Evolutionary conservation across 2,113 vertebrate species (phyloP).

Genomic region (Aspiorhynchus laticeps): DNA sequence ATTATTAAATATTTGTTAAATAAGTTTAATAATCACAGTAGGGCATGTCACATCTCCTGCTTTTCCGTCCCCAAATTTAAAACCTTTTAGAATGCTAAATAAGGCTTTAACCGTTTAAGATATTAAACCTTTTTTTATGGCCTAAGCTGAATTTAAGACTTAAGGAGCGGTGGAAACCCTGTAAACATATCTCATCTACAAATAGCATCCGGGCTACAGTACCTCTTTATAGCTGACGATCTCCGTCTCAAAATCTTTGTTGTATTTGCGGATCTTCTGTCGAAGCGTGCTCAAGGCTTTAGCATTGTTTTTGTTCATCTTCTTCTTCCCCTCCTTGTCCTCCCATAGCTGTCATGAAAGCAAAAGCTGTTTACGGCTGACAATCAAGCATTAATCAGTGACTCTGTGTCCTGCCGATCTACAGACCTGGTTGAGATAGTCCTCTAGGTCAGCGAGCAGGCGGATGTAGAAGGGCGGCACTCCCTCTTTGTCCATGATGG

Average conservation of each 20-base stretch:
- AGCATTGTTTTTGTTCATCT: constrained; percentile 95
- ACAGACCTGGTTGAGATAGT: constrained; percentile 87
- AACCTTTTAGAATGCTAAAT: background rate
- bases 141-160: background rate
- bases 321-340: constrained; percentile 92
- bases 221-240: constrained; percentile 87
- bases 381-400: background rate
- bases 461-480: constrained; percentile 88
- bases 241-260: constrained; percentile 86
- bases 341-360: constrained; percentile 82
- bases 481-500: constrained; percentile 92
- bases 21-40: background rate
- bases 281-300: constrained; percentile 88
- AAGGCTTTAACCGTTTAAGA: too few species aligned
- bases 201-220: background rate
- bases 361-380: background rate
- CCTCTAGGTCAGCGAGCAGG: constrained; percentile 87
- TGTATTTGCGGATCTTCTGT: constrained; percentile 93
- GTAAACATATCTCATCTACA: background rate
- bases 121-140: too few species aligned
- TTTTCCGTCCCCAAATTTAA: too few species aligned
- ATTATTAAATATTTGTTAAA: too few species aligned
- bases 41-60: too few species aligned
- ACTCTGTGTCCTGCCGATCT: background rate
- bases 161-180: background rate